Evolutionary conservation across 2,797 vertebrate species (phyloP).

Genomic region (Squalus acanthias): DNA sequence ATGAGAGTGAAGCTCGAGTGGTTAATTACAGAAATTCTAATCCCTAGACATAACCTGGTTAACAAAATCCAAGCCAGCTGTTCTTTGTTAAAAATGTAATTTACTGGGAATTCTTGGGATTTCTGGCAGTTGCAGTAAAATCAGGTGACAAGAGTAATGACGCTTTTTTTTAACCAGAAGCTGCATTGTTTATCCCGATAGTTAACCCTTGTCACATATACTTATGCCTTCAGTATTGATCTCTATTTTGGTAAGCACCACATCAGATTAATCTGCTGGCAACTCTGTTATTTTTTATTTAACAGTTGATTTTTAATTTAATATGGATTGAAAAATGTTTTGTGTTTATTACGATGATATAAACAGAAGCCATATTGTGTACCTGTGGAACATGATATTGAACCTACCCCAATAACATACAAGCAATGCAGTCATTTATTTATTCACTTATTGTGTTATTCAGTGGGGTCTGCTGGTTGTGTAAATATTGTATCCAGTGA

Average conservation of each 20-base stretch:
- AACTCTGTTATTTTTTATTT: neutral
- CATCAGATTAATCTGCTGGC: neutral
- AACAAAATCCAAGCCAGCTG: slow-evolving; percentile 4
- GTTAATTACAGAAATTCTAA: slow-evolving; percentile 26
- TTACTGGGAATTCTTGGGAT: neutral
- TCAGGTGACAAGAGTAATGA: neutral
- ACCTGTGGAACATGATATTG: neutral
- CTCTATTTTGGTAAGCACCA: neutral
- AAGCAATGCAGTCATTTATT: neutral
- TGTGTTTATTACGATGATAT: neutral
- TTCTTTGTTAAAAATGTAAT: neutral
- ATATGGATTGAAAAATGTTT: neutral
- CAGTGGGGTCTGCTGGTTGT: neutral
- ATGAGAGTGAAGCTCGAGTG: slow-evolving; percentile 3
- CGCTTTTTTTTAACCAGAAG: neutral
- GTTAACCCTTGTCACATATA: neutral
- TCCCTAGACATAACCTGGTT: slow-evolving; percentile 1
- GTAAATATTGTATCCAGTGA: slow-evolving; percentile 5
- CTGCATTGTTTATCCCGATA: neutral
- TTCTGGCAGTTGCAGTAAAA: neutral
- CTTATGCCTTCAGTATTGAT: neutral
- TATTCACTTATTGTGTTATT: slow-evolving; percentile 17
- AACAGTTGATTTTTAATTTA: neutral
- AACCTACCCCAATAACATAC: neutral
- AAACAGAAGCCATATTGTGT: neutral